Percentiles rank a stretch among this genome's conserved stretches.
Evolutionary conservation across 2,888 invertebrate species (phyloP).

Genomic region (Ligdia adustata): DNA sequence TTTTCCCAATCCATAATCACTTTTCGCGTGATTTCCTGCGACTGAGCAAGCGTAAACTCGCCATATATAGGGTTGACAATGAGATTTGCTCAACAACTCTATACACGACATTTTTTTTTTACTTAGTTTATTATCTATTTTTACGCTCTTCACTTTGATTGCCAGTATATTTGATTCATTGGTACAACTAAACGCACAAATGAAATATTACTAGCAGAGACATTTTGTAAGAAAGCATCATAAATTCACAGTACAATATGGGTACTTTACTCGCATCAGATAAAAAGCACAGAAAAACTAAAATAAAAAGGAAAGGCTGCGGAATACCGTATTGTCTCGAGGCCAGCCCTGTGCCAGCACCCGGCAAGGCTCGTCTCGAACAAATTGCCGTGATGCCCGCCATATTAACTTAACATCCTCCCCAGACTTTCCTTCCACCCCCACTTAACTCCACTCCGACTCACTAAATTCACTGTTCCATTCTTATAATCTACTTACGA

Average conservation of each 20-base stretch:
- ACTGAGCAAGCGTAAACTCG: conserved; percentile 62
- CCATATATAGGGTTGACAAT: conserved; percentile 52
- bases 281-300: conserved; percentile 14
- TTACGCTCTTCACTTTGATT: too few species aligned
- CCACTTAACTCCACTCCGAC: conserved; percentile 41
- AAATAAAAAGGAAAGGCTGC: conserved; percentile 12
- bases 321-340: conserved; percentile 36
- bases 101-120: not conserved
- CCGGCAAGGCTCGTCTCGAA: conserved; percentile 75
- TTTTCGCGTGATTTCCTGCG: conserved; percentile 72
- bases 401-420: conserved; percentile 78
- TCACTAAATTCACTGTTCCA: conserved; percentile 54
- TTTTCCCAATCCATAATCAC: conserved; percentile 75
- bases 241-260: conserved; percentile 7
- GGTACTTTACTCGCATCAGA: conserved; percentile 7
- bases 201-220: too few species aligned
- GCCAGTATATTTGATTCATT: too few species aligned
- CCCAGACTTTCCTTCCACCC: conserved; percentile 43
- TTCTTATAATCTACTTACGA: conserved; percentile 46
- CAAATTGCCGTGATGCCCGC: conserved; percentile 81
- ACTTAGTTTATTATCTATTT: too few species aligned
- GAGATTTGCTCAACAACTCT: not conserved
- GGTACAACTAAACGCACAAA: too few species aligned
- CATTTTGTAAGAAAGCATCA: conserved; percentile 1
- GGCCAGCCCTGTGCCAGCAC: conserved; percentile 67